These are phyloP conservation scores for Bovichtus diacanthus DNA, from an alignment of 2,797 vertebrate species.

Conservation along the genomic window DNA sequence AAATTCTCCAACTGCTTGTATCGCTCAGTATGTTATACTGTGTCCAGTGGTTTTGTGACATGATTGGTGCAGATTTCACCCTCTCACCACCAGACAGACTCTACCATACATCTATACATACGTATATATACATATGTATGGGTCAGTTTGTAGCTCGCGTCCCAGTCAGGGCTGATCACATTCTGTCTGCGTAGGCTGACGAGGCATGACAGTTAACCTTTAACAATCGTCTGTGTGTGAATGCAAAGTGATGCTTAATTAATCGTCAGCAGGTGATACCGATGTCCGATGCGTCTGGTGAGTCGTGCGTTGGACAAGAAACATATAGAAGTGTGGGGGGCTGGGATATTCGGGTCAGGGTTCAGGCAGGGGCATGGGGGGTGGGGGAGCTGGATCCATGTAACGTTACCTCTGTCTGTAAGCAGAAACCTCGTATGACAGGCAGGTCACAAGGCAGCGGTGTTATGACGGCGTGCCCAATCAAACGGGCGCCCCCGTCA, in stretches of 20 bases:
- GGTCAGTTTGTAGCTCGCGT: constrained; percentile 24
- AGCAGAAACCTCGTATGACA: constrained; percentile 65
- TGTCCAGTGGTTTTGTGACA: constrained; percentile 39
- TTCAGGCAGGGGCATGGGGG: constrained; percentile 51
- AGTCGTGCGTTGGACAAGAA: constrained; percentile 23
- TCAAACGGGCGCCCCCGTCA: constrained; percentile 39
- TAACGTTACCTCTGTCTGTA: constrained; percentile 65
- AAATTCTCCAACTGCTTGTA: constrained; percentile 21
- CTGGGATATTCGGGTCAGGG: constrained; percentile 58
- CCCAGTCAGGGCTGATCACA: constrained; percentile 15
- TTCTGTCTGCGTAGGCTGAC: constrained; percentile 18
- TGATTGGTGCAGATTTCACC: constrained; percentile 41
- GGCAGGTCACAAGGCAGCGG: constrained; percentile 60
- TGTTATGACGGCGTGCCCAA: constrained; percentile 62
- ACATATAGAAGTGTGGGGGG: constrained; percentile 38
- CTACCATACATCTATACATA: constrained; percentile 15
- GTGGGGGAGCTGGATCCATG: constrained; percentile 25
- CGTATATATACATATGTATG: not conserved
- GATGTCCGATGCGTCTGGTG: constrained; percentile 26
- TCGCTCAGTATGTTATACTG: constrained; percentile 15
- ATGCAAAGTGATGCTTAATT: constrained; percentile 28
- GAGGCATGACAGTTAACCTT: constrained; percentile 24
- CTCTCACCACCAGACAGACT: constrained; percentile 30
- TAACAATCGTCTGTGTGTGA: constrained; percentile 34
- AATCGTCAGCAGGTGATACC: constrained; percentile 46